These are phyloP conservation scores for Trissolcus japonicus DNA, from an alignment of 2,888 invertebrate species.

Conservation along the genomic window DNA sequence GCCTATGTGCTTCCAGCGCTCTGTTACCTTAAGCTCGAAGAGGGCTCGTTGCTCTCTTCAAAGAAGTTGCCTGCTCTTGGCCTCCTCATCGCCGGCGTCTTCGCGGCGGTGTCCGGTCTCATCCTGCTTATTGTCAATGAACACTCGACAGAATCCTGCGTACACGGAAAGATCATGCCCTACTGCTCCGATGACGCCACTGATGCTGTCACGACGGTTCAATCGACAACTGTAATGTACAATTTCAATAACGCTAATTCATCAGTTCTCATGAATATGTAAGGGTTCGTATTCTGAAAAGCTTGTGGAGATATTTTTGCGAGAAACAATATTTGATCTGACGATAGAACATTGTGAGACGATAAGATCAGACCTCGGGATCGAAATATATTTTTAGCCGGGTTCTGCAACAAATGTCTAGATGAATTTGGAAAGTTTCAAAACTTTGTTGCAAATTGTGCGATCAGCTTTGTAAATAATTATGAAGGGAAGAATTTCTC, in stretches of 20 bases:
- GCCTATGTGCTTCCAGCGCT: slow-evolving; percentile 89
- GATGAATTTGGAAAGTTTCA: no score
- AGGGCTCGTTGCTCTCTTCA: slow-evolving; percentile 81
- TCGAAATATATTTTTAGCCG: neutral
- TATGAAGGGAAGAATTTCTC: no score
- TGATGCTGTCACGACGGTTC: slow-evolving; percentile 11
- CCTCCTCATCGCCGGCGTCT: slow-evolving; percentile 82
- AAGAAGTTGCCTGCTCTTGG: slow-evolving; percentile 85
- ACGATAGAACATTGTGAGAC: slow-evolving; percentile 6
- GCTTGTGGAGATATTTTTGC: neutral
- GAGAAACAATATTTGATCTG: slow-evolving; percentile 1
- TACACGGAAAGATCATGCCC: slow-evolving; percentile 81
- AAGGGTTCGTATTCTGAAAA: slow-evolving; percentile 7
- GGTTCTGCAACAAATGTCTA: neutral
- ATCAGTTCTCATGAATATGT: slow-evolving; percentile 28
- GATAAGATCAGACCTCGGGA: neutral
- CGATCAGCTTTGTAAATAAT: no score
- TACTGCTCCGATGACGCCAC: slow-evolving; percentile 77
- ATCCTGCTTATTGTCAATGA: slow-evolving; percentile 79
- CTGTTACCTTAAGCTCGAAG: slow-evolving; percentile 86
- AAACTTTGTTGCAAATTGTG: no score
- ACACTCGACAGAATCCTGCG: slow-evolving; percentile 77
- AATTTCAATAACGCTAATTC: slow-evolving; percentile 9
- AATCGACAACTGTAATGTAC: slow-evolving; percentile 14
- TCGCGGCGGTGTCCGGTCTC: slow-evolving; percentile 81